phyloP scores from a whole-genome alignment of 1,140 invertebrate genomes.

The Heliothis virescens region DNA sequence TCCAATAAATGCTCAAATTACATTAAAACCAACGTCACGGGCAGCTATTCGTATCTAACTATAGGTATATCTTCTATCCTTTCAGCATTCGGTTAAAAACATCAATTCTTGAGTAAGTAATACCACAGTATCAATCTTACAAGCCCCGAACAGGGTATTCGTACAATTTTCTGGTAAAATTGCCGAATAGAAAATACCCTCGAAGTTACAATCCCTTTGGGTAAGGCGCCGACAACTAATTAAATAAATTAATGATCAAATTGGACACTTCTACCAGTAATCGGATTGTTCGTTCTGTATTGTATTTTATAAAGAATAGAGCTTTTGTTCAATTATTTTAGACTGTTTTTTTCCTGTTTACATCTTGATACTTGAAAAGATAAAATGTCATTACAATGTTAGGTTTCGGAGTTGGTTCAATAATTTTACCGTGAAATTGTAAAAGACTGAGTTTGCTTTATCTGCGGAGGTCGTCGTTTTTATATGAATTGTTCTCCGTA shows the following conservation, averaged over 20 bases:
- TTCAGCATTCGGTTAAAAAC: too few relatives aligned
- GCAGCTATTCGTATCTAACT: too few relatives aligned
- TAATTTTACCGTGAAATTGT: too few relatives aligned
- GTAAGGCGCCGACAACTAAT: conserved; percentile 20
- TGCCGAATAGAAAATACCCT: conserved; percentile 5
- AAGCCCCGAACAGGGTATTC: not conserved
- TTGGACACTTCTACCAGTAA: conserved; percentile 32
- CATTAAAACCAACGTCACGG: too few relatives aligned
- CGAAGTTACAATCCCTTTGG: not conserved
- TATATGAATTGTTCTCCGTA: not conserved
- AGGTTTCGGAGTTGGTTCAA: too few relatives aligned
- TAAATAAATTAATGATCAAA: conserved; percentile 40
- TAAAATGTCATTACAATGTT: too few relatives aligned
- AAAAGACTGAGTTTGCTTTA: too few relatives aligned
- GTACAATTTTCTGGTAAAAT: not conserved
- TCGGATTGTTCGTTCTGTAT: not conserved
- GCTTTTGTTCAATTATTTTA: not conserved
- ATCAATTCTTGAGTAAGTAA: too few relatives aligned
- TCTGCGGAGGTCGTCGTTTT: not conserved
- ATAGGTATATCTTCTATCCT: too few relatives aligned
- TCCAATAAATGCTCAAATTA: too few relatives aligned
- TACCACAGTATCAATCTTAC: not conserved
- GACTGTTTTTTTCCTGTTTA: not conserved
- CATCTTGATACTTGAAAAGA: too few relatives aligned
- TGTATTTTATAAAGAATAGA: not conserved